These are phyloP conservation scores for Cyrtonyx montezumae DNA, from an alignment of 2,113 vertebrate species.

Conservation along the genomic window DNA sequence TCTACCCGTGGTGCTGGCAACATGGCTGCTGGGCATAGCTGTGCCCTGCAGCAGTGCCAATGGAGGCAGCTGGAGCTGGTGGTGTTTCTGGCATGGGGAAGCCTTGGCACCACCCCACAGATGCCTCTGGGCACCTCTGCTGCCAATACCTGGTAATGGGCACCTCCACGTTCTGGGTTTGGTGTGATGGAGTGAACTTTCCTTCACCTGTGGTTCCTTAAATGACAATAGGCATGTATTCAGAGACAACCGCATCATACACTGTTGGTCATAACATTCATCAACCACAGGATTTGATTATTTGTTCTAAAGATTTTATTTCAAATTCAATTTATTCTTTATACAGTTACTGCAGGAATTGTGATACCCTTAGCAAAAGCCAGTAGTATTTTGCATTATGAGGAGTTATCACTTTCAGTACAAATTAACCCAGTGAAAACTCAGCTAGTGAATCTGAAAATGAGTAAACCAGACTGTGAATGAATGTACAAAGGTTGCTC, in stretches of 20 bases:
- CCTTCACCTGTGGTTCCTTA: background rate
- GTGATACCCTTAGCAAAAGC: background rate
- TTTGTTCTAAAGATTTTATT: background rate
- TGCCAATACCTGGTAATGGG: fast-evolving
- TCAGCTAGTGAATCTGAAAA: background rate
- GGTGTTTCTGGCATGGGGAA: fast-evolving
- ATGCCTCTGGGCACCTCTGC: background rate
- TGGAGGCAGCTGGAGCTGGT: background rate
- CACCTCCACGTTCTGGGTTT: background rate
- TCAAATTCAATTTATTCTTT: background rate
- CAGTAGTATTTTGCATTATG: background rate
- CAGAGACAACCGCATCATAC: background rate
- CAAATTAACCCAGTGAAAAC: background rate
- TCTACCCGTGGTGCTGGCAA: fast-evolving
- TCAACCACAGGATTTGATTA: background rate
- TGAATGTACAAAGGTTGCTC: background rate
- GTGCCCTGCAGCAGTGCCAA: fast-evolving
- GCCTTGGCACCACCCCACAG: background rate
- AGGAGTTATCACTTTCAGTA: background rate
- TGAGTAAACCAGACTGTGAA: background rate
- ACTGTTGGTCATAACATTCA: background rate
- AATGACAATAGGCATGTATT: background rate
- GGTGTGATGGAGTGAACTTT: background rate
- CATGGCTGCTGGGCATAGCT: fast-evolving
- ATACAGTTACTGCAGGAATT: background rate